These are phyloP conservation scores for Microtus oregoni DNA, from an alignment of 2,113 vertebrate genomes.

Conservation along the genomic window DNA sequence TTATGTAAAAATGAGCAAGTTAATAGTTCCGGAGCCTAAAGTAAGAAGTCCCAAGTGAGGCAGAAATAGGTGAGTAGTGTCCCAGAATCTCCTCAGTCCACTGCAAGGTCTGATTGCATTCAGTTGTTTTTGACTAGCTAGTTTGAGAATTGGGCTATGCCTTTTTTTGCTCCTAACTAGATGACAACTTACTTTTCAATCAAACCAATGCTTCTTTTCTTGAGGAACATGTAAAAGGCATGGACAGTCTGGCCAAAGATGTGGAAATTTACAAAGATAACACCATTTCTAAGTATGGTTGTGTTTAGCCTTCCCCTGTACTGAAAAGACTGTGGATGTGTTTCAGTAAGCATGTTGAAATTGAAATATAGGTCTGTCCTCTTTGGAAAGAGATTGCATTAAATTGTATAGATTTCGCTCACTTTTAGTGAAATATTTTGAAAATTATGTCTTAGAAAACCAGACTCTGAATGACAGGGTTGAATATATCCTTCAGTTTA, in stretches of 20 bases:
- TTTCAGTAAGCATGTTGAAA: slow-evolving; percentile 10
- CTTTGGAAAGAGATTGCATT: slow-evolving; percentile 65
- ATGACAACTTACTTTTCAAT: neutral
- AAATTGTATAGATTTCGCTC: slow-evolving; percentile 65
- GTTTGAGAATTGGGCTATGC: neutral
- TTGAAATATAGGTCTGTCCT: slow-evolving; percentile 50
- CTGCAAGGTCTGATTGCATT: neutral
- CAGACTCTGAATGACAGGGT: slow-evolving; percentile 50
- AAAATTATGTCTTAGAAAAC: slow-evolving; percentile 72
- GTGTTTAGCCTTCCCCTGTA: slow-evolving; percentile 11
- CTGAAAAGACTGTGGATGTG: slow-evolving; percentile 26
- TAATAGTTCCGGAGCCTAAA: neutral
- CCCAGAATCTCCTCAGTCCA: neutral
- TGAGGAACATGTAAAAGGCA: slow-evolving; percentile 4
- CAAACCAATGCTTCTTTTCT: neutral
- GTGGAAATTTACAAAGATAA: slow-evolving; percentile 16
- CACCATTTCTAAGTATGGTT: neutral
- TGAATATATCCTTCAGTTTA: slow-evolving; percentile 67
- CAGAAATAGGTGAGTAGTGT: neutral
- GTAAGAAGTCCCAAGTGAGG: neutral
- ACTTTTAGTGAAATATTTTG: slow-evolving; percentile 64
- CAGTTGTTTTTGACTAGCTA: neutral
- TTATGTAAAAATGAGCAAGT: neutral
- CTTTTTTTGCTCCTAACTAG: neutral
- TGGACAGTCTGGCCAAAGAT: slow-evolving; percentile 14